Evolutionary conservation across 1,140 invertebrate genomes (phyloP).

Genomic region (Lucilia sericata): DNA sequence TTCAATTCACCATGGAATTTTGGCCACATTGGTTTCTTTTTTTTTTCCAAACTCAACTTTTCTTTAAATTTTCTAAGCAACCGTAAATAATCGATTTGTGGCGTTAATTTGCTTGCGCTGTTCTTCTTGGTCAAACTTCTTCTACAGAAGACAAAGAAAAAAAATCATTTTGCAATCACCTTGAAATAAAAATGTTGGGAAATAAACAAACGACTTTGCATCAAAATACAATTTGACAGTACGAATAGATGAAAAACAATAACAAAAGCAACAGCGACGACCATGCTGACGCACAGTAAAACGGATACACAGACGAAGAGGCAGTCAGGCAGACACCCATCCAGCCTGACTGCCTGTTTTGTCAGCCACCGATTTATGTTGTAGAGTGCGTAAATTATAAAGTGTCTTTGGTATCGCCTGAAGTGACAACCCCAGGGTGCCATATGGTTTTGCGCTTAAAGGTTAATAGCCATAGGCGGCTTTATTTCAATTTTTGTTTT

Average conservation of each 20-base stretch:
- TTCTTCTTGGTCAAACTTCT: not conserved
- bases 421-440: constrained; percentile 41
- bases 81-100: constrained; percentile 39
- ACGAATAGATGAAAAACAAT: not conserved
- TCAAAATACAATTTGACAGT: constrained; percentile 12
- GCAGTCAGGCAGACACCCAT: constrained; percentile 4
- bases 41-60: not conserved
- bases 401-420: constrained; percentile 38
- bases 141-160: not conserved
- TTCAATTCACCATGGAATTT: constrained; percentile 28
- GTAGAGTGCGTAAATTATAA: constrained; percentile 41
- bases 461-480: constrained; percentile 42
- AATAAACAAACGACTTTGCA: constrained; percentile 1
- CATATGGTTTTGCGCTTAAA: constrained; percentile 42
- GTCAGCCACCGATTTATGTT: constrained; percentile 29
- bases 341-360: constrained; percentile 1
- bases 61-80: constrained; percentile 29
- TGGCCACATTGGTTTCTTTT: constrained; percentile 33
- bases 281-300: not conserved
- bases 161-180: not conserved
- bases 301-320: not conserved
- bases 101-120: constrained; percentile 25
- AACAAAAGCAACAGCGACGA: not conserved
- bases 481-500: constrained; percentile 35
- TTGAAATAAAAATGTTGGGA: not conserved